phyloP scores from a whole-genome alignment of 2,113 vertebrate genomes.

The Plotosus lineatus region DNA sequence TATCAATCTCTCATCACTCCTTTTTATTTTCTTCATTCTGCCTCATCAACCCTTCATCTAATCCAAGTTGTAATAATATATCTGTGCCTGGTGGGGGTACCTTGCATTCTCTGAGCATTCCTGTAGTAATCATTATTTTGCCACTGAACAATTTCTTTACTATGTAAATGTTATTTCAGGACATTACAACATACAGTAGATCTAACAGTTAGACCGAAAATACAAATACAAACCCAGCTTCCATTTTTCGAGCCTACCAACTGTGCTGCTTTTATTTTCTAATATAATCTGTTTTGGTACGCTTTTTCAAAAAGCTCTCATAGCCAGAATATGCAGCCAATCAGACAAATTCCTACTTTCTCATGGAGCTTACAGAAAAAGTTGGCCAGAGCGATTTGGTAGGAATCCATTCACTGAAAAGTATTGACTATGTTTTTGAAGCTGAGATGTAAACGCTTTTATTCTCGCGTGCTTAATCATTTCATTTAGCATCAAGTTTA shows the following conservation, averaged over 20 bases:
- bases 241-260: neutral
- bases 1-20: too few species aligned
- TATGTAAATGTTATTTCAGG: neutral
- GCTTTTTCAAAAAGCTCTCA: constrained; percentile 14
- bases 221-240: neutral
- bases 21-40: too few species aligned
- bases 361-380: constrained; percentile 14
- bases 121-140: neutral
- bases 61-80: too few species aligned
- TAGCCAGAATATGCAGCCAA: constrained; percentile 1
- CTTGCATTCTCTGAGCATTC: too few species aligned
- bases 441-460: neutral
- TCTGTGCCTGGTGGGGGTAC: too few species aligned
- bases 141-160: neutral
- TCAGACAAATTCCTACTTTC: neutral
- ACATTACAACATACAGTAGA: neutral
- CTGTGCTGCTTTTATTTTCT: neutral
- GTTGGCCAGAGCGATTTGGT: constrained; percentile 11
- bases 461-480: neutral
- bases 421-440: neutral
- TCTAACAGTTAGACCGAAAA: neutral
- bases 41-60: too few species aligned
- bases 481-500: neutral
- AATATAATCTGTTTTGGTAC: neutral
- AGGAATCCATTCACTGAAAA: constrained; percentile 11